A percentile compares a stretch with the other conserved stretches of the same genome.
These are phyloP conservation scores for Polyergus mexicanus DNA, from an alignment of 1,140 invertebrate species.

Conservation along the genomic window DNA sequence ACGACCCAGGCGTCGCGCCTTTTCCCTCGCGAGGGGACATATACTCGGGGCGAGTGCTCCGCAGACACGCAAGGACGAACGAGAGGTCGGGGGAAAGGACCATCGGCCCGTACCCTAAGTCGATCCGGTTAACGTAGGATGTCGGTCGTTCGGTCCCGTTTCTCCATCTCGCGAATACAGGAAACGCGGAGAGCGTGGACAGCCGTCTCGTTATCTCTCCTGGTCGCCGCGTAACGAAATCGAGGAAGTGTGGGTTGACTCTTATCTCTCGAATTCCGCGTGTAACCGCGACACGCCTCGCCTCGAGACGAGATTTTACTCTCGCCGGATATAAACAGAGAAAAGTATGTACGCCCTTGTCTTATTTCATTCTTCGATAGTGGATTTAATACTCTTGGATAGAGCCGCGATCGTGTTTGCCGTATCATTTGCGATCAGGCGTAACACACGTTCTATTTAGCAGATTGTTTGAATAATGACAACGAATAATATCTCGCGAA, in stretches of 20 bases:
- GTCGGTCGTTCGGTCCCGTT: background rate
- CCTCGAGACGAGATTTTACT: background rate
- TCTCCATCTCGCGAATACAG: conserved; percentile 31
- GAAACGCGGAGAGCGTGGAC: background rate
- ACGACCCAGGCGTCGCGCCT: background rate
- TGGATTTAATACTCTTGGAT: conserved; percentile 17
- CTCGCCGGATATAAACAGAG: background rate
- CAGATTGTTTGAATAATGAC: background rate
- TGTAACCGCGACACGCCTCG: conserved; percentile 25
- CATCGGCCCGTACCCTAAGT: conserved; percentile 5
- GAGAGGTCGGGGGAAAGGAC: conserved; percentile 51
- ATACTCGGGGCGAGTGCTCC: conserved; percentile 34
- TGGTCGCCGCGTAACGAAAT: conserved; percentile 2
- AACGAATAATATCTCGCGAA: background rate
- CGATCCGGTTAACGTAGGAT: background rate
- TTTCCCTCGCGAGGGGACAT: conserved; percentile 7
- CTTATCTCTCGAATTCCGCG: conserved; percentile 28
- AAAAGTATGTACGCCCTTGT: background rate
- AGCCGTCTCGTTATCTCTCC: conserved; percentile 17
- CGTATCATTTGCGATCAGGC: background rate
- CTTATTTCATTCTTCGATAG: conserved; percentile 40
- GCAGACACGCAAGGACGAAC: conserved; percentile 77
- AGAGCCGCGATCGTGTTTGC: background rate
- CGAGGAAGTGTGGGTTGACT: conserved; percentile 32
- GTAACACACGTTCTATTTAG: background rate